These are phyloP conservation scores for Megalops cyprinoides DNA, from an alignment of 2,797 vertebrate species.

Conservation along the genomic window DNA sequence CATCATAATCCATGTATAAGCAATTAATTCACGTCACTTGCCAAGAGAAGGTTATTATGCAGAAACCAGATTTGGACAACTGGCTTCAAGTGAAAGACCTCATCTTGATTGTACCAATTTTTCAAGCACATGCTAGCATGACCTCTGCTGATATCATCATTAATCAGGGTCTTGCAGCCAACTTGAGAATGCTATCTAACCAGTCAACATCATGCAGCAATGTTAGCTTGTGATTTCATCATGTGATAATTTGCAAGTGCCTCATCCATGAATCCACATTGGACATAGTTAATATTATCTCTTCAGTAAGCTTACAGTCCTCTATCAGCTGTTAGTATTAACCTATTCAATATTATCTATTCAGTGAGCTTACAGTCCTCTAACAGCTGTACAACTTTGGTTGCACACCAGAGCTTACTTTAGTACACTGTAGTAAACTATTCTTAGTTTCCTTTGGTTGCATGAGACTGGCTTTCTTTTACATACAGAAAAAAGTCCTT, in stretches of 20 bases:
- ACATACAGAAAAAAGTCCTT: background rate
- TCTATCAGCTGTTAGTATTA: background rate
- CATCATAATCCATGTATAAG: conserved; percentile 18
- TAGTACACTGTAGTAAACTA: background rate
- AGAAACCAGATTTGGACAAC: conserved; percentile 35
- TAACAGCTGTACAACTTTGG: background rate
- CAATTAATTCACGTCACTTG: conserved; percentile 50
- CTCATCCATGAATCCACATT: background rate
- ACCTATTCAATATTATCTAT: background rate
- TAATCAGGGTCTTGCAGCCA: conserved; percentile 47
- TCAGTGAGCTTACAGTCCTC: background rate
- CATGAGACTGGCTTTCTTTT: background rate
- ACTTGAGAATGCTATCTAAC: conserved; percentile 7
- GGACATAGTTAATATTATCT: background rate
- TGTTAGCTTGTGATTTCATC: background rate
- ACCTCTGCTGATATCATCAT: conserved; percentile 51
- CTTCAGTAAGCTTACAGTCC: background rate
- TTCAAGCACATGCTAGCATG: conserved; percentile 51
- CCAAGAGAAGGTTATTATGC: conserved; percentile 39
- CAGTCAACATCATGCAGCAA: background rate
- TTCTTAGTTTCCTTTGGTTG: conserved; percentile 13
- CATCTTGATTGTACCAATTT: conserved; percentile 53
- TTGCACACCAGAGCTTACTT: background rate
- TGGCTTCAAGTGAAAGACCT: conserved; percentile 47
- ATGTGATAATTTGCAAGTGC: conserved; percentile 1